These are phyloP conservation scores for Eilema sororculum DNA, from an alignment of 2,888 invertebrate species.

Conservation along the genomic window DNA sequence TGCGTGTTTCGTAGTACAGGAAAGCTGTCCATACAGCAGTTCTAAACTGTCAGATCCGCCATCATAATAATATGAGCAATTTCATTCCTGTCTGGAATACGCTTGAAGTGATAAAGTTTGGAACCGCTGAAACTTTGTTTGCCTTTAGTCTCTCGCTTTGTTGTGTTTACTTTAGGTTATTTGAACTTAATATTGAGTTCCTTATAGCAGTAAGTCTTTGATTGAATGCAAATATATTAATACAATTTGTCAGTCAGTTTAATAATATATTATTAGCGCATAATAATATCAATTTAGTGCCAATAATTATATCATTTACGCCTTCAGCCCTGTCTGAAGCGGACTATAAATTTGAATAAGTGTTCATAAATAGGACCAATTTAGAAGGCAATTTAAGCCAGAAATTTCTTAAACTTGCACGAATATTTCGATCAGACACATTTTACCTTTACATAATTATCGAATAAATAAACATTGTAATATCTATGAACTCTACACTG, in stretches of 20 bases:
- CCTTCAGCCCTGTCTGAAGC: conserved; percentile 11
- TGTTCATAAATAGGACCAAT: conserved; percentile 8
- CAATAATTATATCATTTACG: conserved; percentile 35
- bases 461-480: not conserved
- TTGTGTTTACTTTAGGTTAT: no score
- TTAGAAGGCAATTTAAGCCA: not conserved
- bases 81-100: no score
- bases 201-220: not conserved
- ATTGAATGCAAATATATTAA: conserved; percentile 1
- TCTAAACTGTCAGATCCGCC: no score
- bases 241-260: conserved; percentile 25
- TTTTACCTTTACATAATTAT: not conserved
- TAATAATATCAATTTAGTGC: conserved; percentile 39
- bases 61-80: no score
- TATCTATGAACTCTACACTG: not conserved
- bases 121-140: no score
- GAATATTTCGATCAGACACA: not conserved
- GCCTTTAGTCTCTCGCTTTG: no score
- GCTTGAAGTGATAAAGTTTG: no score
- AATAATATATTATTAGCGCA: conserved; percentile 26
- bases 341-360: conserved; percentile 15
- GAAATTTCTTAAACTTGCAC: not conserved
- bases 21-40: no score
- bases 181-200: no score
- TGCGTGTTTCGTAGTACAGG: no score